Base-by-base conservation (phyloP, 2,113 vertebrate genomes). In the Glaucidium brasilianum region DNA sequence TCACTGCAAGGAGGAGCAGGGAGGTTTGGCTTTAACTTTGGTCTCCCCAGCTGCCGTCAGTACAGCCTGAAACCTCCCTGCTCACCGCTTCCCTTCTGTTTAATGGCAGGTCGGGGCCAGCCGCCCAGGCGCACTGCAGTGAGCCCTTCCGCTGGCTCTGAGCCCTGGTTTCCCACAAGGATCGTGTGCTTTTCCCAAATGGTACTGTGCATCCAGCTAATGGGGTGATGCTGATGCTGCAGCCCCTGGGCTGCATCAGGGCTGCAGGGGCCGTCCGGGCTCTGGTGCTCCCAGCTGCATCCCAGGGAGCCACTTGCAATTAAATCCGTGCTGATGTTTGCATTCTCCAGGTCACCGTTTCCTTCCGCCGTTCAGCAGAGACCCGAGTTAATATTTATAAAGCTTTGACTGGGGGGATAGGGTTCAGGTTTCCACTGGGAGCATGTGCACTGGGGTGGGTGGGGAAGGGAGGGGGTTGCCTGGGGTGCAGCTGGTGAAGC, bases 191-290 rank as follows among this genome's bases (percentile, higher is more conserved):
- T 69, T 78, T 56, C 66, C 75, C 55, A 8, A 15, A 7, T 0
- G 12, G 56, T 50, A 47, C 35, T 1, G 0, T n/a, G 29, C 15
- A 15, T 9, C 56, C 22, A 2, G 6, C 8, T 53, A 32, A n/a
- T 6, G 12, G 66, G 18, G 22, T 5, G 59, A 18, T 27, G 59
- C 50, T 26, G 81, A 17, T 45, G 58, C 64, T 64, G 34, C 13
- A 4, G 23, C 34, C 37, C 20, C 12, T 0, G 10, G 12, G 34
- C 45, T 35, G 18, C 16, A 6, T 15, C 0, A 0, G 32, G 35
- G 34, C 45, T 29, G 17, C 1, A 7, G 49, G 11, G 6, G 9
- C 49, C 3, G 1, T 68, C 22, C 2, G 1, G 17, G 37, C 34
- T 52, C 49, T 2, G 3, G 20, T 41, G 37, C 20, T 66, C 32